A percentile compares a stretch with the other conserved stretches of the same genome.
phyloP scores from a whole-genome alignment of 2,888 invertebrate genomes.

The Caenorhabditis virilis region DNA sequence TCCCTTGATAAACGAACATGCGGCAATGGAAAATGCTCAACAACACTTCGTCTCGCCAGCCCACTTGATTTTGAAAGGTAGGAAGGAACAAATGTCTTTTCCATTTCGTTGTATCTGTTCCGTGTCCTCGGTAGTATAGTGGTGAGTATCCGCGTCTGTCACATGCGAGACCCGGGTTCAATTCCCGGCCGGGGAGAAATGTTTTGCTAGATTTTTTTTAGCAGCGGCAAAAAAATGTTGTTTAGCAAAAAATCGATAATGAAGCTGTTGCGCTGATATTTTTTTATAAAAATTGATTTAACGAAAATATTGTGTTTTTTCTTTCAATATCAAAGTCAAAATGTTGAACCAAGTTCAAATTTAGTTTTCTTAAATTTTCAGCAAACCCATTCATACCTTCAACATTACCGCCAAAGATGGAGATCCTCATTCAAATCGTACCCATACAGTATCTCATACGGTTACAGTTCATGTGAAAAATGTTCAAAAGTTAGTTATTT shows the following conservation, averaged over 20 bases:
- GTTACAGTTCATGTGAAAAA: constrained; percentile 43
- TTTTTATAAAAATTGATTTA: no score
- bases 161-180: constrained; percentile 56
- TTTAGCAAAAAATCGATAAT: no score
- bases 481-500: constrained; percentile 45
- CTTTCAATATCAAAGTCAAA: no score
- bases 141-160: constrained; percentile 57
- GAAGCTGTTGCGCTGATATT: no score
- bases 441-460: constrained; percentile 30
- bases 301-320: no score
- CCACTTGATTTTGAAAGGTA: constrained; percentile 38
- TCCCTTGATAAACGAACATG: constrained; percentile 41
- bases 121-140: constrained; percentile 44
- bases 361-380: no score
- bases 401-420: constrained; percentile 49
- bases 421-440: constrained; percentile 40
- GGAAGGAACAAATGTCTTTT: constrained; percentile 5
- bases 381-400: constrained; percentile 27
- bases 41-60: constrained; percentile 32
- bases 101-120: not conserved
- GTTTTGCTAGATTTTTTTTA: constrained; percentile 18
- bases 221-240: no score
- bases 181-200: constrained; percentile 55
- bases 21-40: constrained; percentile 39
- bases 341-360: no score